These are phyloP conservation scores for Neosilurus mollespiculum DNA, from an alignment of 2,797 vertebrate species.

Conservation along the genomic window DNA sequence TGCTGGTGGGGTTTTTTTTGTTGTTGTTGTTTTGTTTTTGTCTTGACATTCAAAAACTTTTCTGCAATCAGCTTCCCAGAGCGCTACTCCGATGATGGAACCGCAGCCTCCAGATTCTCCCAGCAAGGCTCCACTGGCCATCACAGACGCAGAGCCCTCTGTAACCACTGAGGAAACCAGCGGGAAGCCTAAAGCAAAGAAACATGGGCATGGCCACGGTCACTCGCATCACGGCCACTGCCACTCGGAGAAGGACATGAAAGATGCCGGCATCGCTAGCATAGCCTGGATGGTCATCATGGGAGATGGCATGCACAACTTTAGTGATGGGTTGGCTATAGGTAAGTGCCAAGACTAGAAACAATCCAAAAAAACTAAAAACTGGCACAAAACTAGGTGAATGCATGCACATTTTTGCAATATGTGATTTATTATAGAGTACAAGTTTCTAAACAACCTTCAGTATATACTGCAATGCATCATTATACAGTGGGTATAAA, in stretches of 20 bases:
- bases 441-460: too few relatives aligned
- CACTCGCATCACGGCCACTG: slow-evolving; percentile 95
- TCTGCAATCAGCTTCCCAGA: slow-evolving; percentile 64
- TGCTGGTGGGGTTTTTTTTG: not conserved
- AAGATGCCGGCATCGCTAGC: slow-evolving; percentile 93
- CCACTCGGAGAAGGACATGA: slow-evolving; percentile 95
- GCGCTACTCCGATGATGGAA: slow-evolving; percentile 87
- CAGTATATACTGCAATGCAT: too few relatives aligned
- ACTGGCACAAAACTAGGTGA: not conserved
- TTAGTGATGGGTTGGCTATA: slow-evolving; percentile 96
- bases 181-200: slow-evolving; percentile 70
- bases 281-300: slow-evolving; percentile 99
- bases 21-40: not conserved
- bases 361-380: not conserved
- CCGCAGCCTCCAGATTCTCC: slow-evolving; percentile 82
- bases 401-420: not conserved
- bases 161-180: slow-evolving; percentile 57
- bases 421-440: too few relatives aligned
- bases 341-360: slow-evolving; percentile 72
- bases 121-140: slow-evolving; percentile 72
- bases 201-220: slow-evolving; percentile 80
- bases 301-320: slow-evolving; percentile 99
- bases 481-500: too few relatives aligned
- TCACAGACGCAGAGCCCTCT: not conserved
- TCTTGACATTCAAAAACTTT: not conserved